Percentiles rank a stretch among this genome's conserved stretches.
phyloP scores from a whole-genome alignment of 92 coral and sea anemone species.

The Zoanthus sociatus region DNA sequence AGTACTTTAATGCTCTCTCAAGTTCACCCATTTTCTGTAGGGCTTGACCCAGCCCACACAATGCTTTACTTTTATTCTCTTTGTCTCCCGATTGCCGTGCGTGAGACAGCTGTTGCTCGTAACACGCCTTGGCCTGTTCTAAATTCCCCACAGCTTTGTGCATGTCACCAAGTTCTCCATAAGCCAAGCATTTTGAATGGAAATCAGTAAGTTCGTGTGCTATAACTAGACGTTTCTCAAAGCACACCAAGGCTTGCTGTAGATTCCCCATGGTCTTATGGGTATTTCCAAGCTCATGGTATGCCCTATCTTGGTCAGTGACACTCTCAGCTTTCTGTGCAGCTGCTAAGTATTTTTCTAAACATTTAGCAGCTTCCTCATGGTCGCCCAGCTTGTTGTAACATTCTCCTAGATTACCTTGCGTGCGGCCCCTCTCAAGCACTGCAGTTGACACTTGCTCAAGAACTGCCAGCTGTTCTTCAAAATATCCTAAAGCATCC shows the following conservation, averaged over 20 bases:
- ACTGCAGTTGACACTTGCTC: slow-evolving; percentile 77
- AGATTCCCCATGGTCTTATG: slow-evolving; percentile 91
- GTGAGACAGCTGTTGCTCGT: slow-evolving; percentile 80
- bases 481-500: slow-evolving; percentile 85
- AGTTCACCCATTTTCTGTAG: slow-evolving; percentile 94
- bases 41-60: slow-evolving; percentile 93
- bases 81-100: slow-evolving; percentile 80
- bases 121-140: slow-evolving; percentile 92
- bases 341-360: slow-evolving; percentile 86
- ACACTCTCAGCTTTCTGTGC: slow-evolving; percentile 86
- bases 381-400: slow-evolving; percentile 79
- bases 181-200: slow-evolving; percentile 88
- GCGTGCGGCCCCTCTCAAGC: slow-evolving; percentile 94
- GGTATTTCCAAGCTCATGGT: slow-evolving; percentile 95
- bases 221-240: slow-evolving; percentile 92
- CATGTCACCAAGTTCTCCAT: slow-evolving; percentile 95
- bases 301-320: slow-evolving; percentile 97
- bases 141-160: slow-evolving; percentile 95
- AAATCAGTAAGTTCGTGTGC: slow-evolving; percentile 95
- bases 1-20: slow-evolving; percentile 85
- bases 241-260: slow-evolving; percentile 97
- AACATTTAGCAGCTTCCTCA: slow-evolving; percentile 80
- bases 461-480: slow-evolving; percentile 82
- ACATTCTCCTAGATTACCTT: slow-evolving; percentile 95
- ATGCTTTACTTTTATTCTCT: slow-evolving; percentile 81